Percentiles rank a stretch among this genome's conserved stretches.
phyloP scores from a whole-genome alignment of 2,888 invertebrate species.

The Machimus atricapillus region DNA sequence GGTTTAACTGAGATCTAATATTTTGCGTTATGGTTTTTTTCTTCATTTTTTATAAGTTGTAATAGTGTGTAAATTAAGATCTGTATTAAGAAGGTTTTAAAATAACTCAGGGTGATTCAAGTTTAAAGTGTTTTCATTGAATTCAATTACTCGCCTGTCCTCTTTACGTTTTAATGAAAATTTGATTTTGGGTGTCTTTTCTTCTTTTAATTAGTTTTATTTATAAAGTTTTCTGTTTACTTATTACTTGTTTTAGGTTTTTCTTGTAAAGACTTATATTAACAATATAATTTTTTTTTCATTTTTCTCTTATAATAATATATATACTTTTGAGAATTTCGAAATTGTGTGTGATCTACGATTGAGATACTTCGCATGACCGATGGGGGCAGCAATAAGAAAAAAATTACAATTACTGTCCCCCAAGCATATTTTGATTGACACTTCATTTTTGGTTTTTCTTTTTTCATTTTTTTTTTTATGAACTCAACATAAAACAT shows the following conservation, averaged over 20 bases:
- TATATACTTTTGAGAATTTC: constrained; percentile 46
- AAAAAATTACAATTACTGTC: neutral
- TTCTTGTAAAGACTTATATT: constrained; percentile 49
- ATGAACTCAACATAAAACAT: constrained; percentile 46
- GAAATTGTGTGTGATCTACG: constrained; percentile 21
- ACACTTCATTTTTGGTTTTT: constrained; percentile 37
- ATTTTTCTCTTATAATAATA: constrained; percentile 47
- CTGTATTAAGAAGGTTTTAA: neutral
- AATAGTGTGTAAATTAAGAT: neutral
- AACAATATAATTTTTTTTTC: constrained; percentile 48
- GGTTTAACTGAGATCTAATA: neutral
- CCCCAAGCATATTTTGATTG: constrained; percentile 31
- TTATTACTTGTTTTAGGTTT: constrained; percentile 43
- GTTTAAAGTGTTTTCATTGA: constrained; percentile 21
- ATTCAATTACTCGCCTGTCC: neutral
- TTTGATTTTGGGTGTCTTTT: constrained; percentile 24
- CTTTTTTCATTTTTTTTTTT: constrained; percentile 25
- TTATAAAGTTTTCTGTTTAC: constrained; percentile 41
- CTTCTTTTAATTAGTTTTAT: constrained; percentile 37
- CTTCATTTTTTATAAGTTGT: neutral
- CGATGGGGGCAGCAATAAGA: neutral
- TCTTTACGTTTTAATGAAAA: constrained; percentile 37
- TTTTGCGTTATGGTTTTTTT: neutral
- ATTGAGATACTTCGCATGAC: constrained; percentile 38
- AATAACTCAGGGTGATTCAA: constrained; percentile 2